These are phyloP conservation scores for Argyrosomus japonicus DNA, from an alignment of 2,113 vertebrate species.

Conservation along the genomic window DNA sequence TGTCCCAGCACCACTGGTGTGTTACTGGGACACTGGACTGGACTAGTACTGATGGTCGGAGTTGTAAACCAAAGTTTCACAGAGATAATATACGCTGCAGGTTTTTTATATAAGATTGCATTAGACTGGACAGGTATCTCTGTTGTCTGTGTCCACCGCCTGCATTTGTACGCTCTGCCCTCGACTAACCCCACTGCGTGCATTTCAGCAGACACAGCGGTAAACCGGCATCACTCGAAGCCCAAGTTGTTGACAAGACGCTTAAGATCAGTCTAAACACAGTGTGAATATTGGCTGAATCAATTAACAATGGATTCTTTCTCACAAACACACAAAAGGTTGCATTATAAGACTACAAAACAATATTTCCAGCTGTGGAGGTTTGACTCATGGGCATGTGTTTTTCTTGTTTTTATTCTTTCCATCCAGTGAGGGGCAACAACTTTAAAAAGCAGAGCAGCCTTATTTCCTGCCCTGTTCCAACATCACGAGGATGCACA, in stretches of 20 bases:
- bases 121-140: not conserved
- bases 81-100: not conserved
- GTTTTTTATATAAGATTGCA: not conserved
- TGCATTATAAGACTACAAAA: not conserved
- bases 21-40: too few species aligned
- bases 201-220: constrained; percentile 20
- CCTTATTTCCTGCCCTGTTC: constrained; percentile 14
- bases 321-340: constrained; percentile 55
- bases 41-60: not conserved
- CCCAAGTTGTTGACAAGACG: constrained; percentile 13
- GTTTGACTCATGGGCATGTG: constrained; percentile 20
- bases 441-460: constrained; percentile 45
- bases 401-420: constrained; percentile 21
- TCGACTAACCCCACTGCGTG: not conserved
- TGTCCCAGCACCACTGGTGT: too few species aligned
- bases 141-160: constrained; percentile 25
- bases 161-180: constrained; percentile 12
- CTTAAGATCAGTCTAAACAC: constrained; percentile 16
- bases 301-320: constrained; percentile 28
- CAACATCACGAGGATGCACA: constrained; percentile 11
- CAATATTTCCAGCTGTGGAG: not conserved
- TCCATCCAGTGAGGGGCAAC: constrained; percentile 26
- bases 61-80: not conserved
- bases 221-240: constrained; percentile 29
- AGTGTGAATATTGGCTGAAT: constrained; percentile 34